Evolutionary conservation across 2,888 invertebrate genomes (phyloP).

Genomic region (Sarcophaga variegata): DNA sequence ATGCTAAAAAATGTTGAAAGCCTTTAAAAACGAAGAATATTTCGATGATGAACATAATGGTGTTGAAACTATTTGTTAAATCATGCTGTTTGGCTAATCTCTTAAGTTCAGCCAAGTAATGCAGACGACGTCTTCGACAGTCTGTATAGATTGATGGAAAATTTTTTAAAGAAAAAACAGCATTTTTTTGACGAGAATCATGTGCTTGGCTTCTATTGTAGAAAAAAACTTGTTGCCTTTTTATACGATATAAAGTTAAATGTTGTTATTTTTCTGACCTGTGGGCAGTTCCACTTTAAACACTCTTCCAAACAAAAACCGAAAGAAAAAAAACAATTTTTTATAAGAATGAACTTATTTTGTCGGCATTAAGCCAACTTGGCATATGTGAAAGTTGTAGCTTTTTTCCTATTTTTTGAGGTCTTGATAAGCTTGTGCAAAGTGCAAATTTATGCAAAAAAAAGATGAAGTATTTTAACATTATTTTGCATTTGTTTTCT

Average conservation of each 20-base stretch:
- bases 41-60: conserved; percentile 67
- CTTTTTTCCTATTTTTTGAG: conserved; percentile 1
- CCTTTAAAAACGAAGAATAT: conserved; percentile 14
- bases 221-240: conserved; percentile 24
- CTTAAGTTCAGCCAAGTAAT: conserved; percentile 6
- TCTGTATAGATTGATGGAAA: conserved; percentile 38
- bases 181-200: neutral
- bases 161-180: neutral
- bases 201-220: conserved; percentile 37
- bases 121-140: neutral
- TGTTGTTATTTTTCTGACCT: conserved; percentile 59
- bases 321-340: neutral
- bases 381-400: conserved; percentile 50
- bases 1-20: too few relatives aligned
- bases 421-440: conserved; percentile 40
- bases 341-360: conserved; percentile 43
- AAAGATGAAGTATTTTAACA: conserved; percentile 24
- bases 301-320: conserved; percentile 32
- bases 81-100: conserved; percentile 51
- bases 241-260: conserved; percentile 34
- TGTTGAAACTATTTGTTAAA: conserved; percentile 80
- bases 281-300: conserved; percentile 69
- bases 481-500: conserved; percentile 2
- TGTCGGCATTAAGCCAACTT: conserved; percentile 21
- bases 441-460: conserved; percentile 68